Evolutionary conservation across 2,113 vertebrate genomes (phyloP), one percentile per base, ranked within the genome.

Genomic region (Dicentrarchus labrax): DNA sequence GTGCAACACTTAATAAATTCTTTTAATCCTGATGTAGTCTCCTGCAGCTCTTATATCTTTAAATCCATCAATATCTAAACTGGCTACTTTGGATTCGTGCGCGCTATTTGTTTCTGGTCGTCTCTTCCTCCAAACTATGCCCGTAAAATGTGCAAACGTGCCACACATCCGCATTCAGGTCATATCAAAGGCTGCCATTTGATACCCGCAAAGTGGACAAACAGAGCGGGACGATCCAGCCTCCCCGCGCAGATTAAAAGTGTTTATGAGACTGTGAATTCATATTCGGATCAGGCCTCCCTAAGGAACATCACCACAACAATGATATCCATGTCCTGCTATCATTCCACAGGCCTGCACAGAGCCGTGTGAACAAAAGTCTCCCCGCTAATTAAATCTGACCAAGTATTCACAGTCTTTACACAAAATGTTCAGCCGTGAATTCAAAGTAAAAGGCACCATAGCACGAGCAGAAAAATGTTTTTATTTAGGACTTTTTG

Each of bases 1-100:
- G 86, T 82, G 82, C 76, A 90, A 87, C 89, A 79, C 76, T 61
- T 87, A 93, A 94, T 94, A 94, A 94, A 93, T 81, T 45, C 86
- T 79, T 89, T 85, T 89, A 89, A 82, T 91, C 88, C 83, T 11
- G 24, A 53, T 72, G 17, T 8, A 83, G 70, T 67, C 30, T 72
- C 67, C 59, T 47, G 16, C 21, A 75, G 81, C 1, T 82, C 3
- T 72, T 68, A 45, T 47, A 51, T 88, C 15, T 66, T 72, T 47
- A 24, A 78, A 60, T 38, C 16, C 3, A 69, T 60, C 38, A 39
- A 2, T 10, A 48, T 15, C 0, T 41, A 47, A 43, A 16, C 4
- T 22, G 8, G 24, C 8, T n/a, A 3, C 11, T 57, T 38, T 38
- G 64, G 12, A 43, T 65, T 53, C 60, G 1, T 48, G 53, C 3